Conservation (phyloP, 2,888 invertebrate genomes). For the Synanthedon vespiformis region DNA sequence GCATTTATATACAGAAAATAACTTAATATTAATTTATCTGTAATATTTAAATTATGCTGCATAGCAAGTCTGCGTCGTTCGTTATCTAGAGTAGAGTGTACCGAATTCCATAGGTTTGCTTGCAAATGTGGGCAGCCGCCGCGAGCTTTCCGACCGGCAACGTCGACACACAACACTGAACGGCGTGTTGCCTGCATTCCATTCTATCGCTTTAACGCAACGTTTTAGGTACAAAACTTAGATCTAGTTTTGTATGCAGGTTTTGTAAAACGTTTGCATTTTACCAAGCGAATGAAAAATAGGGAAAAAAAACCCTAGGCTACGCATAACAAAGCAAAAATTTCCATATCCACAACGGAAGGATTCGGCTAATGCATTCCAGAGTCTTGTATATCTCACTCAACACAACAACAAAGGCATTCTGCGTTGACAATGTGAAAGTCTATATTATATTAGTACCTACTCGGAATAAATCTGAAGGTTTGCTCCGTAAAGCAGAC, state of each 20-base stretch:
- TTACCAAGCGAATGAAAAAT: neutral
- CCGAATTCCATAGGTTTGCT: slow-evolving; percentile 43
- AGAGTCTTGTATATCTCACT: neutral
- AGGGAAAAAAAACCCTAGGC: neutral
- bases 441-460: slow-evolving; percentile 17
- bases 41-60: too few relatives aligned
- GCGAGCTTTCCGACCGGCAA: slow-evolving; percentile 35
- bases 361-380: neutral
- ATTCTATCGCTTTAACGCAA: slow-evolving; percentile 38
- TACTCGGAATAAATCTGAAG: slow-evolving; percentile 27
- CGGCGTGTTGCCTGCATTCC: slow-evolving; percentile 47
- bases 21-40: too few relatives aligned
- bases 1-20: too few relatives aligned
- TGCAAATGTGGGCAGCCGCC: slow-evolving; percentile 41
- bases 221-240: slow-evolving; percentile 18
- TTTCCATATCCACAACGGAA: neutral
- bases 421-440: neutral
- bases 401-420: neutral
- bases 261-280: neutral
- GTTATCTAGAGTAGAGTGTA: neutral
- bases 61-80: too few relatives aligned
- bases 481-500: slow-evolving; percentile 30
- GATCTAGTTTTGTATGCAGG: neutral
- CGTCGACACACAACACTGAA: slow-evolving; percentile 26
- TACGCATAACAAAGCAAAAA: neutral